phyloP scores from a whole-genome alignment of 2,113 vertebrate species.

The Holacanthus passer region DNA sequence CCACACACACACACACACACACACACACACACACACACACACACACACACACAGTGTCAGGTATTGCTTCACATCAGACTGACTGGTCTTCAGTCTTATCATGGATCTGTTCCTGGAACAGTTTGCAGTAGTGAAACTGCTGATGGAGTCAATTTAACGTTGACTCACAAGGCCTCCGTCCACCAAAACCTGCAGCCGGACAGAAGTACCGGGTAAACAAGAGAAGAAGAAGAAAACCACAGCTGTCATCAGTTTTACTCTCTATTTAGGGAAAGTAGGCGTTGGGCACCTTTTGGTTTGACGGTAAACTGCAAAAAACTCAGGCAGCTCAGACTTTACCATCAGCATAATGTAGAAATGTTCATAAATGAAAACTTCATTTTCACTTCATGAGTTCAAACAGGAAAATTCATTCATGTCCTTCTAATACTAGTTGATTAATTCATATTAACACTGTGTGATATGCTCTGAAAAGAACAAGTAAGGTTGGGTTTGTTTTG shows the following conservation, averaged over 20 bases:
- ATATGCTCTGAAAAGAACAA: too few species aligned
- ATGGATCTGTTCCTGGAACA: conserved; percentile 75
- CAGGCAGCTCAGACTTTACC: too few species aligned
- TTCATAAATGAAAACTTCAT: too few species aligned
- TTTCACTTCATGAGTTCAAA: too few species aligned
- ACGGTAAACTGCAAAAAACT: too few species aligned
- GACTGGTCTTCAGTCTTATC: conserved; percentile 47
- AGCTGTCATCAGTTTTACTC: conserved; percentile 7
- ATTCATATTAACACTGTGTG: too few species aligned
- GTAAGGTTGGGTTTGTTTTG: too few species aligned
- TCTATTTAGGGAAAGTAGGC: too few species aligned
- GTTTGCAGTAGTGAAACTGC: conserved; percentile 84
- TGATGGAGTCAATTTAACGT: conserved; percentile 58
- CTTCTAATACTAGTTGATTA: too few species aligned
- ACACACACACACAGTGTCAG: conserved; percentile 31
- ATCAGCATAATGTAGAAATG: too few species aligned
- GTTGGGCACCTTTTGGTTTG: background rate
- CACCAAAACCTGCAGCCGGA: conserved; percentile 50
- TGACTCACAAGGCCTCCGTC: conserved; percentile 64
- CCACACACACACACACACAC: too few species aligned
- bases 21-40: conserved; percentile 2
- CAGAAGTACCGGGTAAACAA: background rate
- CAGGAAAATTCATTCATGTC: too few species aligned
- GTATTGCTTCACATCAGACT: conserved; percentile 61
- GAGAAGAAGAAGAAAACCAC: conserved; percentile 32